Conservation (phyloP, 2,797 vertebrate species). For the Sebastes dallii region DNA sequence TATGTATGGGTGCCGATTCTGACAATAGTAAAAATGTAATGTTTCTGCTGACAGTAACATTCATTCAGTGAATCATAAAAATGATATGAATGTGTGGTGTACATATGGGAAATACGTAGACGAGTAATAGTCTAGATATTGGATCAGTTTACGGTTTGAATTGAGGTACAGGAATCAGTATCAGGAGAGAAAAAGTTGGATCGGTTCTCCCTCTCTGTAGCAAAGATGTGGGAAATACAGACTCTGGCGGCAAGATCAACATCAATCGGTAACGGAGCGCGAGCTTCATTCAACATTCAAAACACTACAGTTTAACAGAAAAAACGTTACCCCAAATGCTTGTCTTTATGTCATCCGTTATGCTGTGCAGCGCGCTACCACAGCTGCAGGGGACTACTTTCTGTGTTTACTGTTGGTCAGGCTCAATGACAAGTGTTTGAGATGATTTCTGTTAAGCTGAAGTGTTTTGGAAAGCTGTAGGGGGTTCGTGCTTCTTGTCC, state of each 20-base stretch:
- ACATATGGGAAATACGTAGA: neutral
- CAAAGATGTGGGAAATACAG: neutral
- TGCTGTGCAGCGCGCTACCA: neutral
- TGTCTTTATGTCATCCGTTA: neutral
- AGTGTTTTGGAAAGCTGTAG: constrained; percentile 24
- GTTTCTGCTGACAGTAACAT: neutral
- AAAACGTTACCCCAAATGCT: neutral
- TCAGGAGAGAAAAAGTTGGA: neutral
- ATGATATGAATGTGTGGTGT: neutral
- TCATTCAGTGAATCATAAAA: neutral
- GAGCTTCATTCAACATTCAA: neutral
- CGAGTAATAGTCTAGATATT: neutral
- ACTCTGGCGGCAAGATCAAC: neutral
- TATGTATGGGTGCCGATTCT: neutral
- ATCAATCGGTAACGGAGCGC: neutral
- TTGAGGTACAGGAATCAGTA: neutral
- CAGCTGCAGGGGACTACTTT: neutral
- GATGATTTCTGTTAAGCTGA: constrained; percentile 22
- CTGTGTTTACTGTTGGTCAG: constrained; percentile 2
- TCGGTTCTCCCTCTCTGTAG: neutral
- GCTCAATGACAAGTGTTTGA: constrained; percentile 6
- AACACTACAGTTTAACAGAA: constrained; percentile 1
- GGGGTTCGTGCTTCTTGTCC: neutral
- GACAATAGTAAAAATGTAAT: neutral
- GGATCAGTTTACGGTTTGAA: neutral